A percentile compares a stretch with the other conserved stretches of the same genome.
These are phyloP conservation scores for Leptinotarsa undecemlineata DNA, from an alignment of 1,140 invertebrate genomes.

Conservation along the genomic window DNA sequence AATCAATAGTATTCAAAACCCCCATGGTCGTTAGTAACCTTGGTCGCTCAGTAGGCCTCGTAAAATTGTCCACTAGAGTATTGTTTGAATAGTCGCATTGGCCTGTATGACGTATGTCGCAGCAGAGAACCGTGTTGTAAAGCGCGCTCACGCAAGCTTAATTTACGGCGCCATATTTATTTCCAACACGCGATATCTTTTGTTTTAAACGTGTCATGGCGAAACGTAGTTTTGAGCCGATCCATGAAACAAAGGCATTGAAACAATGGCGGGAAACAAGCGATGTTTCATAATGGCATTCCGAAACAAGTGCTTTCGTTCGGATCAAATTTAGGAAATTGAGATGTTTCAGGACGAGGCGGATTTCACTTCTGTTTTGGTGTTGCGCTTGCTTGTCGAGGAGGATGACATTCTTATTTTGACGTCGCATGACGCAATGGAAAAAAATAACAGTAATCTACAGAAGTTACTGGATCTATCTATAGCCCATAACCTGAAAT, in stretches of 20 bases:
- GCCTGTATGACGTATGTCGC: slow-evolving; percentile 50
- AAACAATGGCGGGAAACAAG: slow-evolving; percentile 40
- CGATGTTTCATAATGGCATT: slow-evolving; percentile 2
- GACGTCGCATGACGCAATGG: too few relatives aligned
- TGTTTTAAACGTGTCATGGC: slow-evolving; percentile 55
- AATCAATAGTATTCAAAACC: background rate
- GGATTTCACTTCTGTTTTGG: too few relatives aligned
- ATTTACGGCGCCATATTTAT: slow-evolving; percentile 55
- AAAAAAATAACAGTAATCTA: too few relatives aligned
- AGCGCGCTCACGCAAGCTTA: slow-evolving; percentile 53
- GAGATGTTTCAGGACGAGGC: background rate
- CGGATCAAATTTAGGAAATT: background rate
- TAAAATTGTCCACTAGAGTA: slow-evolving; percentile 19
- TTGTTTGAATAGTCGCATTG: slow-evolving; percentile 27
- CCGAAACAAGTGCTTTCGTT: background rate
- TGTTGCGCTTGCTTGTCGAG: too few relatives aligned
- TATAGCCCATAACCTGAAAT: too few relatives aligned
- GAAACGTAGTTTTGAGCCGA: slow-evolving; percentile 44
- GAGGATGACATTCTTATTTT: too few relatives aligned
- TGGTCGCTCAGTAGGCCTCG: slow-evolving; percentile 14
- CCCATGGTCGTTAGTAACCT: background rate
- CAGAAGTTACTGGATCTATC: too few relatives aligned
- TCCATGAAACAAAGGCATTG: slow-evolving; percentile 40
- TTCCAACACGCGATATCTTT: slow-evolving; percentile 54
- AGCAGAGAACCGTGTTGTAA: slow-evolving; percentile 39